Conservation (phyloP, 2,888 invertebrate genomes). For the Rhagonycha fulva region DNA sequence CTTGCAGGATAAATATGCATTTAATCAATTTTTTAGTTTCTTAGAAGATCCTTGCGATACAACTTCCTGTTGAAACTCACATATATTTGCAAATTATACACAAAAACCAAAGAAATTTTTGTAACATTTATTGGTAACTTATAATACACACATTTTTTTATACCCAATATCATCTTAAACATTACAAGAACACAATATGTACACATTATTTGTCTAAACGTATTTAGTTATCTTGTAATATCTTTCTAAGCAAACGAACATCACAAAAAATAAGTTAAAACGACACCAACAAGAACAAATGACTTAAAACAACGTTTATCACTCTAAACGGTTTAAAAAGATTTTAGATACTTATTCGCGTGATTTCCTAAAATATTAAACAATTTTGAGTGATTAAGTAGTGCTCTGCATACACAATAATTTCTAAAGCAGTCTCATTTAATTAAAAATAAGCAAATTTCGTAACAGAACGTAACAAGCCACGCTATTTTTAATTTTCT, state of each 20-base stretch:
- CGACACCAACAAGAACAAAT: background rate
- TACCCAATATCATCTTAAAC: constrained; percentile 26
- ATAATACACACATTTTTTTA: constrained; percentile 37
- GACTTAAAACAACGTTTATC: background rate
- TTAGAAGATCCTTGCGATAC: too few species aligned
- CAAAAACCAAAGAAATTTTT: constrained; percentile 17
- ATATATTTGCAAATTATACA: too few species aligned
- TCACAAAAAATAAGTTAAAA: constrained; percentile 4
- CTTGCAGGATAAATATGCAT: too few species aligned
- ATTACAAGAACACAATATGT: constrained; percentile 29
- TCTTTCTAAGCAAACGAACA: constrained; percentile 2
- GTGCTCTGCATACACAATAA: background rate
- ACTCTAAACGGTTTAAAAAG: background rate
- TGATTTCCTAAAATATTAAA: background rate
- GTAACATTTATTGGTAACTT: constrained; percentile 46
- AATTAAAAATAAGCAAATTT: constrained; percentile 8
- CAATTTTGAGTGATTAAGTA: background rate
- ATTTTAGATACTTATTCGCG: background rate
- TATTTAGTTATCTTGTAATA: background rate
- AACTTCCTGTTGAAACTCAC: too few species aligned
- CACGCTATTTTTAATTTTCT: background rate
- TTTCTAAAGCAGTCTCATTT: constrained; percentile 19
- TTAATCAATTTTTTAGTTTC: too few species aligned
- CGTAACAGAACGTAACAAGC: constrained; percentile 2
- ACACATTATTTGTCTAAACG: constrained; percentile 20